phyloP scores from a whole-genome alignment of 2,113 vertebrate genomes.

The Ia io region DNA sequence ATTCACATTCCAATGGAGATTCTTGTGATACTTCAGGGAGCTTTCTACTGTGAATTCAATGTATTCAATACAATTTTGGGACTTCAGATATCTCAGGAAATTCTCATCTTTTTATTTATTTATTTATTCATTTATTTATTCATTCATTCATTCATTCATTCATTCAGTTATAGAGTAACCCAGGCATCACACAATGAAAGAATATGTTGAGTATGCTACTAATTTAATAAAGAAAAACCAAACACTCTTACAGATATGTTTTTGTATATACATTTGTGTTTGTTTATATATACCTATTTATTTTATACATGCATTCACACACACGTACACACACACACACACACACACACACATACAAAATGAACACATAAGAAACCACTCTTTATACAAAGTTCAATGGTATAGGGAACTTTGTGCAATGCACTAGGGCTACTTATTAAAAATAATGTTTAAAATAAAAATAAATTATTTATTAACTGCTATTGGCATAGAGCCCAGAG shows the following conservation, averaged over 20 bases:
- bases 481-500: not conserved
- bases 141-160: not conserved
- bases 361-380: not conserved
- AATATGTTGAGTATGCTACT: not conserved
- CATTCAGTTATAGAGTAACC: not conserved
- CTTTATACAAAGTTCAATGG: no score
- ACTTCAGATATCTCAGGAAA: not conserved
- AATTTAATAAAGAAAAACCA: not conserved
- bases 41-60: not conserved
- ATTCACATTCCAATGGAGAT: not conserved
- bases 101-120: not conserved
- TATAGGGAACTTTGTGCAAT: not conserved
- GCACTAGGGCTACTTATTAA: not conserved
- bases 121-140: not conserved
- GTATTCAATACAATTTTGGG: not conserved
- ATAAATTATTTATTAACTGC: not conserved
- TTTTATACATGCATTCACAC: not conserved
- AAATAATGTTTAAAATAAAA: conserved; percentile 18
- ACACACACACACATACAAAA: not conserved
- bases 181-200: not conserved
- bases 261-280: not conserved
- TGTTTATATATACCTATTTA: not conserved
- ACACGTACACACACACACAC: not conserved
- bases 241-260: not conserved
- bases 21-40: not conserved